Evolutionary conservation across 2,888 invertebrate genomes (phyloP), one percentile per base, ranked within the genome.

Genomic region (Lamellibrachia satsuma): DNA sequence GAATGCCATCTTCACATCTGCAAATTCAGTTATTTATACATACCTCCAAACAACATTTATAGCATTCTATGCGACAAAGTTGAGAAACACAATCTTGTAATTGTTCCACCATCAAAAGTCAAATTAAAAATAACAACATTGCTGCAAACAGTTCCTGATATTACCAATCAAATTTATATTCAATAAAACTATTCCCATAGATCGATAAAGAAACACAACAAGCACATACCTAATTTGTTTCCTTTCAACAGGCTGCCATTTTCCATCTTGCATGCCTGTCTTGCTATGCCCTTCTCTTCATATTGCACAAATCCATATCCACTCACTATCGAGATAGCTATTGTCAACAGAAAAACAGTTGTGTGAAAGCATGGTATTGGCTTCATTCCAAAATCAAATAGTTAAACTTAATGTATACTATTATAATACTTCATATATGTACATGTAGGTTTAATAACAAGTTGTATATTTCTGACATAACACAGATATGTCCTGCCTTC

Each of bases 221-320:
- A 15, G 75, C 22, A 94, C 95, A 94, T 94, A 95, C 96, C 95
- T 52, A 96, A 92, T 92, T 94, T 94, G 92, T 93, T 93, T 51
- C 96, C 96, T 93, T 95, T 95, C 39, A 95, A 92, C 27, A 95
- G 93, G 60, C 94, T 94, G 11, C 95, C 95, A 93, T 94, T 95
- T 92, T 96, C 96, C 52, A 93, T 94, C 57, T 95, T 95, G 51
- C 95, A 95, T 7, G 96, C 96, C 92, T 94, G 93, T 90, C 93
- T 93, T 7, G 95, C 96, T 93, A 95, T 95, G 11, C 95, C 95
- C 93, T 95, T 95, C 27, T 94, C 95, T 90, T 95, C 95, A 95
- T 95, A 96, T 94, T 96, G 96, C 52, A 96, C 95, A 94, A 96
- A 96, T 7, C 95, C 96, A 94, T 95, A 96, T 55, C 95, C 95